A percentile compares a stretch with the other conserved stretches of the same genome.
Conservation (phyloP, 1,140 invertebrate species). For the Paraescarpia echinospica region DNA sequence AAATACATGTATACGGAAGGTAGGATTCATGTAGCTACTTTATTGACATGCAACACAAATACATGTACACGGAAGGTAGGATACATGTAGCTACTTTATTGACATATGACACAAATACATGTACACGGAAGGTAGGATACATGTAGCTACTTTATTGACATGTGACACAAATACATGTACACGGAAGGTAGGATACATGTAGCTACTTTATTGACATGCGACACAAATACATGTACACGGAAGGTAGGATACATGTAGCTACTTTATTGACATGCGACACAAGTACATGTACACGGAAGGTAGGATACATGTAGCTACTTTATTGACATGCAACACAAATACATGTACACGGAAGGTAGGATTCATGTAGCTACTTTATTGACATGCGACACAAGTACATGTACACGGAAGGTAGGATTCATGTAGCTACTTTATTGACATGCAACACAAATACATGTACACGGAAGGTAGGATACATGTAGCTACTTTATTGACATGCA, state of each 20-base stretch:
- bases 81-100: constrained; percentile 86
- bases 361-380: constrained; percentile 86
- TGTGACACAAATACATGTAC: constrained; percentile 81
- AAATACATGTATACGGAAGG: constrained; percentile 77
- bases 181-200: no score
- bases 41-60: constrained; percentile 91
- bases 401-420: no score
- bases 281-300: constrained; percentile 77
- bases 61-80: no score
- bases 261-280: constrained; percentile 92
- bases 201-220: constrained; percentile 92
- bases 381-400: constrained; percentile 89
- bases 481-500: constrained; percentile 92
- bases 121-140: no score
- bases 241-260: no score
- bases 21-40: constrained; percentile 87
- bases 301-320: constrained; percentile 87
- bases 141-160: constrained; percentile 88
- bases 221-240: constrained; percentile 77
- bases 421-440: constrained; percentile 88
- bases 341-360: no score
- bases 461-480: no score
- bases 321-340: constrained; percentile 91
- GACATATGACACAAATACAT: constrained; percentile 89
- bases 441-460: constrained; percentile 81